Percentiles rank a stretch among this genome's conserved stretches.
These are phyloP conservation scores for Onychomys leucogaster DNA, from an alignment of 2,797 vertebrate species.

Conservation along the genomic window DNA sequence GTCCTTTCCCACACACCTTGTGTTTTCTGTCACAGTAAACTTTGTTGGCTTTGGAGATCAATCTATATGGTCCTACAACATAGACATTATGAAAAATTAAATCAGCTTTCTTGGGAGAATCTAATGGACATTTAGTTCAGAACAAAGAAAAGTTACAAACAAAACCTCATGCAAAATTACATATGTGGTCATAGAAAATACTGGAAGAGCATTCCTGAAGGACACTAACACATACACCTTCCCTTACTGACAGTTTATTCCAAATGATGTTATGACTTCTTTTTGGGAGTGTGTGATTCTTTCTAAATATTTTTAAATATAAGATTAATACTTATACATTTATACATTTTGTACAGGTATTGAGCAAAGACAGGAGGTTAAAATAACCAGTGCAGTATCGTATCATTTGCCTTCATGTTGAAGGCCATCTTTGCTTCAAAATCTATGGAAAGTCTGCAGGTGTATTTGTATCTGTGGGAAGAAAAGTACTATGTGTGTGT, in stretches of 20 bases:
- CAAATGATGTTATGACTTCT: not conserved
- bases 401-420: slow-evolving; percentile 76
- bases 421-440: slow-evolving; percentile 75
- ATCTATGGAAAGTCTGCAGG: not conserved
- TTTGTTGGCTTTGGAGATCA: not conserved
- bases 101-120: slow-evolving; percentile 34
- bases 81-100: not conserved
- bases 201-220: not conserved
- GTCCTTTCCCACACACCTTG: not conserved
- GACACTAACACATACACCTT: not conserved
- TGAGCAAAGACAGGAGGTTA: not conserved
- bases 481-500: not conserved
- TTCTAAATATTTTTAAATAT: slow-evolving; percentile 45
- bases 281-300: not conserved
- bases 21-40: not conserved
- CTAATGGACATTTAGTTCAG: not conserved
- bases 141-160: not conserved
- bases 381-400: not conserved
- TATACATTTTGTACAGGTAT: not conserved
- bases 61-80: not conserved
- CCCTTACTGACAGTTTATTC: not conserved
- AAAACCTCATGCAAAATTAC: slow-evolving; percentile 19
- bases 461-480: not conserved
- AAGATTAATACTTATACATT: slow-evolving; percentile 7
- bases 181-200: not conserved